These are phyloP conservation scores for Trachelus iudaicus DNA, from an alignment of 2,888 invertebrate genomes.

Conservation along the genomic window DNA sequence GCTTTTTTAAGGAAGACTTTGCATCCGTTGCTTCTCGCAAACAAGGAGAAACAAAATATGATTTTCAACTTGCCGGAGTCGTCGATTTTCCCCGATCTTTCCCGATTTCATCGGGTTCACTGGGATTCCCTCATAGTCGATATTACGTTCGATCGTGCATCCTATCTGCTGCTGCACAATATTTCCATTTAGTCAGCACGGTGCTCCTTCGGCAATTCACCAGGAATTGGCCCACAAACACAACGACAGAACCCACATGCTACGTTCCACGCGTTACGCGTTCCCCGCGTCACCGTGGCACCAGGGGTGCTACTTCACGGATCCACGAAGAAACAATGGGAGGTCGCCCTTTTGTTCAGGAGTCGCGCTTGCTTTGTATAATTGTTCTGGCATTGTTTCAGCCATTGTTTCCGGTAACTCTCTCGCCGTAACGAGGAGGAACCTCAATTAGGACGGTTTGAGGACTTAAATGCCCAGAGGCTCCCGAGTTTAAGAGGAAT, in stretches of 20 bases:
- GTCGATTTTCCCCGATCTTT: too few relatives aligned
- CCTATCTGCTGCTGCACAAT: too few relatives aligned
- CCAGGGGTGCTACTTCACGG: neutral
- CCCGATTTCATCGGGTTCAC: too few relatives aligned
- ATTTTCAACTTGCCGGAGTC: too few relatives aligned
- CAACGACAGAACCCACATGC: too few relatives aligned
- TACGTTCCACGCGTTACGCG: too few relatives aligned
- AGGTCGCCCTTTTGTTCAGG: conserved; percentile 47
- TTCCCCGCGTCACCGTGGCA: neutral
- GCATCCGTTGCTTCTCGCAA: neutral
- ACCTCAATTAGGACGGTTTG: conserved; percentile 64
- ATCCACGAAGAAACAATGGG: conserved; percentile 13
- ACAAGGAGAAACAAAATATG: too few relatives aligned
- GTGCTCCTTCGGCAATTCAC: too few relatives aligned
- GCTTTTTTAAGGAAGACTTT: conserved; percentile 6
- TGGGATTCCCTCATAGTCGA: too few relatives aligned
- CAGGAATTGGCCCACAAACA: too few relatives aligned
- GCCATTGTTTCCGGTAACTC: conserved; percentile 59
- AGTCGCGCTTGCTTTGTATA: conserved; percentile 43
- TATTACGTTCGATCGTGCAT: too few relatives aligned
- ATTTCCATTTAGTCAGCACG: too few relatives aligned
- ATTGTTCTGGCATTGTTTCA: conserved; percentile 53
- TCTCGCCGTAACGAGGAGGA: conserved; percentile 61
- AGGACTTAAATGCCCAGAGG: conserved; percentile 64
- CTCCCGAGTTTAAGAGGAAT: conserved; percentile 53